phyloP scores from a whole-genome alignment of 2,797 vertebrate species.

The Sphenopsis melanotis region DNA sequence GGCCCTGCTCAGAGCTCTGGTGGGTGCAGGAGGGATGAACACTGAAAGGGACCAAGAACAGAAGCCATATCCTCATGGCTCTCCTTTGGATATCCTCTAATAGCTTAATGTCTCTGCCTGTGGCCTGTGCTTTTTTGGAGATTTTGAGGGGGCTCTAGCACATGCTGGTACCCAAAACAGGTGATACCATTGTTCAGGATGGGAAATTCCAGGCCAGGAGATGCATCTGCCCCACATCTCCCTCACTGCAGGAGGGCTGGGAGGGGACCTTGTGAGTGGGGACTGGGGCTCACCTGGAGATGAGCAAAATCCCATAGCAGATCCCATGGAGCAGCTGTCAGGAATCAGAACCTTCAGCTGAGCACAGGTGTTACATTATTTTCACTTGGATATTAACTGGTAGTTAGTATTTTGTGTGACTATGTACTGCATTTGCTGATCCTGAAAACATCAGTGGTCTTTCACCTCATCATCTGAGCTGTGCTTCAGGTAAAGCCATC shows the following conservation, averaged over 20 bases:
- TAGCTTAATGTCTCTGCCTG: background rate
- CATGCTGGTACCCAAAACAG: background rate
- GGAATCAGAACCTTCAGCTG: background rate
- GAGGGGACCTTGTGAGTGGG: background rate
- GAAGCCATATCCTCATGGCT: no score
- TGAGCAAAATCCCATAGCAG: background rate
- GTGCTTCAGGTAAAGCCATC: background rate
- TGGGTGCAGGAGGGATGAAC: rapidly evolving
- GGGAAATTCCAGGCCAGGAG: background rate
- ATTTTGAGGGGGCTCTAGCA: background rate
- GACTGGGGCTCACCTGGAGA: rapidly evolving
- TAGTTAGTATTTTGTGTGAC: conserved; percentile 8
- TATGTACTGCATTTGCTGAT: background rate
- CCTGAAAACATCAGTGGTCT: background rate
- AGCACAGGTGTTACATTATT: conserved; percentile 7
- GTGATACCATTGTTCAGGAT: background rate
- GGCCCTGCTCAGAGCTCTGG: background rate
- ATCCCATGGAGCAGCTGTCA: background rate
- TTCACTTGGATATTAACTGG: conserved; percentile 29
- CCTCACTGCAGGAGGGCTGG: background rate
- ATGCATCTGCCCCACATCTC: background rate
- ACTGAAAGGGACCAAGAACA: background rate
- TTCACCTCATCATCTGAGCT: background rate
- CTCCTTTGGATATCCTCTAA: background rate
- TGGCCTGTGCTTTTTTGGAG: background rate